Conservation (phyloP, 2,888 invertebrate species). For the Hermaeophaga mercurialis region DNA sequence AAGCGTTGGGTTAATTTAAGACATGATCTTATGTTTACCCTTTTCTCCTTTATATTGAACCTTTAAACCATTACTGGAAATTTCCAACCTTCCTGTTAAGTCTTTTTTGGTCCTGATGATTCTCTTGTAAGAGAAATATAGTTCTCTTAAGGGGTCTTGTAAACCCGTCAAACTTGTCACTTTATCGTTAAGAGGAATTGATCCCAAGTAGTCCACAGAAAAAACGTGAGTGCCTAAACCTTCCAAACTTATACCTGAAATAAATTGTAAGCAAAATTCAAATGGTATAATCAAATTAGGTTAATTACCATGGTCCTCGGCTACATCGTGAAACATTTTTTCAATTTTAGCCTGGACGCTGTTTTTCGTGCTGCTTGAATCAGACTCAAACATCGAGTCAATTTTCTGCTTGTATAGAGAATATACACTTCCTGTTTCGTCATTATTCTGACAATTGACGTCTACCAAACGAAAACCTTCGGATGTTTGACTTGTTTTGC, state of each 20-base stretch:
- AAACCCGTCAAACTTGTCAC: constrained; percentile 83
- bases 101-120: constrained; percentile 57
- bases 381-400: constrained; percentile 76
- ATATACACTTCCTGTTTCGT: constrained; percentile 57
- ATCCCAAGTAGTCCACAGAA: constrained; percentile 82
- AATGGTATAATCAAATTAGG: no score
- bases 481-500: constrained; percentile 45
- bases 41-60: constrained; percentile 70
- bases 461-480: constrained; percentile 53
- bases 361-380: constrained; percentile 63
- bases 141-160: constrained; percentile 77
- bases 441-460: constrained; percentile 38
- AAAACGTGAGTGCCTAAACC: constrained; percentile 61
- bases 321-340: constrained; percentile 80
- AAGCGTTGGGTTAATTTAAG: no score
- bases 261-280: no score
- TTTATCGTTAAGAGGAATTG: constrained; percentile 76
- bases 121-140: constrained; percentile 70
- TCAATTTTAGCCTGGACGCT: constrained; percentile 87
- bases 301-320: constrained; percentile 57
- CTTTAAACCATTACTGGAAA: constrained; percentile 72
- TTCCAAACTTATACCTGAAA: constrained; percentile 60
- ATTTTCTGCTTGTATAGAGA: constrained; percentile 83
- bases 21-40: no score
- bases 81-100: constrained; percentile 68